These are phyloP conservation scores for Tipula vernalis DNA, from an alignment of 2,888 invertebrate species.

Conservation along the genomic window DNA sequence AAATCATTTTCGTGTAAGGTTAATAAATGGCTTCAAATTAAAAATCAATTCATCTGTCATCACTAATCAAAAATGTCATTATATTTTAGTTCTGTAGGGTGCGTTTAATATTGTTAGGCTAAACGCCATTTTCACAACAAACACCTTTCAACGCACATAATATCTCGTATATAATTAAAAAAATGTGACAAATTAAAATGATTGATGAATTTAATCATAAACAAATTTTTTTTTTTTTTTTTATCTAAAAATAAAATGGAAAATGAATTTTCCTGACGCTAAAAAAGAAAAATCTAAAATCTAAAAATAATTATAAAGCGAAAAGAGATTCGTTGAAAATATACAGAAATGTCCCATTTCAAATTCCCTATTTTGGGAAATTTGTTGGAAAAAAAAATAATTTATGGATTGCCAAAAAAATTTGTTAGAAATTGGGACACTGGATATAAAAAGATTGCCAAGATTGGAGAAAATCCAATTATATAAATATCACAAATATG, in stretches of 20 bases:
- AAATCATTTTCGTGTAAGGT: not conserved
- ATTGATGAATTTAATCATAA: conserved; percentile 4
- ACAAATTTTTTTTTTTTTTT: not conserved
- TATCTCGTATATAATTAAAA: not conserved
- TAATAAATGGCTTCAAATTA: not conserved
- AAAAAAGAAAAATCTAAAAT: not conserved
- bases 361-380: not conserved
- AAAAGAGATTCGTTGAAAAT: not conserved
- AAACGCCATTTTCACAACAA: not conserved
- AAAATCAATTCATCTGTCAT: not conserved
- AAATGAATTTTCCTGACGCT: not conserved
- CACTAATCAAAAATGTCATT: not conserved
- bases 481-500: conserved; percentile 4
- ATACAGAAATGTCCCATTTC: not conserved
- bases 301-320: not conserved
- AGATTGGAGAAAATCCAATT: not conserved
- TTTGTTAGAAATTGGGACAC: not conserved
- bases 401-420: not conserved
- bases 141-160: not conserved
- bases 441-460: not conserved
- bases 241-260: not conserved
- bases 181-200: not conserved
- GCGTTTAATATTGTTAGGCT: not conserved
- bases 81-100: not conserved
- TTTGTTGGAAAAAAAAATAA: not conserved